Percentiles rank a stretch among this genome's conserved stretches.
These are phyloP conservation scores for Drosophila macrospina DNA, from an alignment of 2,888 invertebrate genomes.

Conservation along the genomic window DNA sequence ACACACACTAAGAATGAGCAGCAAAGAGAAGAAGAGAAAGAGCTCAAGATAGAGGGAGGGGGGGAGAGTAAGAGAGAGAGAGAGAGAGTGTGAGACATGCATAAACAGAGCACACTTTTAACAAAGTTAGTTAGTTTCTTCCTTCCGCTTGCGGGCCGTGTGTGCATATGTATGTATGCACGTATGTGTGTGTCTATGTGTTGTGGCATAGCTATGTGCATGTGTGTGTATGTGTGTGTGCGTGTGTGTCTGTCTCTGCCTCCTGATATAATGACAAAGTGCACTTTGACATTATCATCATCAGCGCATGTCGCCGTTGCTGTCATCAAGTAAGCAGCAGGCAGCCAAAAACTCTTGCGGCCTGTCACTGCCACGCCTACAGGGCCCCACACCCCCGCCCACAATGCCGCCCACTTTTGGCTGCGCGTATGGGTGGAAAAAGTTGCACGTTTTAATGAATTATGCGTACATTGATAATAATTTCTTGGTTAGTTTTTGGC, in stretches of 20 bases:
- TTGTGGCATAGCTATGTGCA: slow-evolving; percentile 10
- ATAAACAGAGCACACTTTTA: slow-evolving; percentile 66
- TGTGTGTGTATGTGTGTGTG: slow-evolving; percentile 8
- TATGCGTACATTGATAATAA: slow-evolving; percentile 81
- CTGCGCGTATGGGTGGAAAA: slow-evolving; percentile 25
- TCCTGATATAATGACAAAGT: slow-evolving; percentile 74
- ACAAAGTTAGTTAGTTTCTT: slow-evolving; percentile 81
- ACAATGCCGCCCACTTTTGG: too few species aligned
- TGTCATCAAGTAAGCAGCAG: slow-evolving; percentile 56
- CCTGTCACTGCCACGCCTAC: background rate
- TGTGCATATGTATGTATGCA: slow-evolving; percentile 9
- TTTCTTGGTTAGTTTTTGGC: slow-evolving; percentile 72
- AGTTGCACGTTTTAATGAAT: slow-evolving; percentile 79
- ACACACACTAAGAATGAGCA: slow-evolving; percentile 12
- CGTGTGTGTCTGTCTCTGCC: slow-evolving; percentile 23
- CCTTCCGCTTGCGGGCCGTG: slow-evolving; percentile 61
- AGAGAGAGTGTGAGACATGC: slow-evolving; percentile 21
- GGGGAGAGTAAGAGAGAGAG: slow-evolving; percentile 2
- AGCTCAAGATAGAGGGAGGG: background rate
- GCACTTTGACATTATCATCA: slow-evolving; percentile 76
- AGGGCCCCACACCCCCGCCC: background rate
- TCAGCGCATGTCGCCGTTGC: slow-evolving; percentile 59
- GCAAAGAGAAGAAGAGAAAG: too few species aligned
- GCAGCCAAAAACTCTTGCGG: slow-evolving; percentile 23
- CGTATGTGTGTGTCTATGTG: slow-evolving; percentile 7